These are phyloP conservation scores for Ictidomys tridecemlineatus DNA, from an alignment of 2,113 vertebrate genomes.

Conservation along the genomic window DNA sequence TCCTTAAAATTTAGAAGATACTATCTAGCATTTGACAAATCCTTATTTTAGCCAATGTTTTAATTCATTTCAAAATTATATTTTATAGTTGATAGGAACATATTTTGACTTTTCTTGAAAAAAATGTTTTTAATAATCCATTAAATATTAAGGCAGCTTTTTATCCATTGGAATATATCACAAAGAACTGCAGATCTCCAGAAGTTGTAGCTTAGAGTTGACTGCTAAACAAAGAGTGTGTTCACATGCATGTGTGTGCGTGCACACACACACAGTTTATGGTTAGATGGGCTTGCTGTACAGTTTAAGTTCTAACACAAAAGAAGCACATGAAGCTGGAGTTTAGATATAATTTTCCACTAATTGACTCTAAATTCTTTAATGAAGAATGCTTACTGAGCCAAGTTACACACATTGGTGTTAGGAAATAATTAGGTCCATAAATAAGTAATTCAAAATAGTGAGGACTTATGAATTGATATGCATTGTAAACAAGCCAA, in stretches of 20 bases:
- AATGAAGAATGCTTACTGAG: slow-evolving; percentile 6
- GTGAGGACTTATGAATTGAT: neutral
- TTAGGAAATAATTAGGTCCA: slow-evolving; percentile 50
- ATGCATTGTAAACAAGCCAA: neutral
- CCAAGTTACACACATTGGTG: neutral
- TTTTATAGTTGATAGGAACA: slow-evolving; percentile 63
- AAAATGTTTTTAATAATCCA: slow-evolving; percentile 40
- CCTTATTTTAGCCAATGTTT: slow-evolving; percentile 37
- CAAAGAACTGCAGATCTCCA: slow-evolving; percentile 3
- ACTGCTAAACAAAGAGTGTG: neutral
- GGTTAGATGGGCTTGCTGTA: neutral
- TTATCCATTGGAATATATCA: slow-evolving; percentile 61
- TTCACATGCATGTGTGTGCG: neutral
- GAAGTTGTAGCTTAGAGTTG: slow-evolving; percentile 21
- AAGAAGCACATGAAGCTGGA: neutral
- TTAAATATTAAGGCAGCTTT: slow-evolving; percentile 70
- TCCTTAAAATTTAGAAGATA: neutral
- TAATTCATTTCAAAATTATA: slow-evolving; percentile 59
- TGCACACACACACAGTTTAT: neutral
- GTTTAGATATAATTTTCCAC: neutral
- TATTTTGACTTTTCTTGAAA: slow-evolving; percentile 63
- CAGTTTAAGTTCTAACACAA: neutral
- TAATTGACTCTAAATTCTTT: slow-evolving; percentile 58
- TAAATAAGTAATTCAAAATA: slow-evolving; percentile 63
- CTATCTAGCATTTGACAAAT: slow-evolving; percentile 12